Base-by-base conservation (phyloP, 2,888 invertebrate species). In the Entomobrya multifasciata region DNA sequence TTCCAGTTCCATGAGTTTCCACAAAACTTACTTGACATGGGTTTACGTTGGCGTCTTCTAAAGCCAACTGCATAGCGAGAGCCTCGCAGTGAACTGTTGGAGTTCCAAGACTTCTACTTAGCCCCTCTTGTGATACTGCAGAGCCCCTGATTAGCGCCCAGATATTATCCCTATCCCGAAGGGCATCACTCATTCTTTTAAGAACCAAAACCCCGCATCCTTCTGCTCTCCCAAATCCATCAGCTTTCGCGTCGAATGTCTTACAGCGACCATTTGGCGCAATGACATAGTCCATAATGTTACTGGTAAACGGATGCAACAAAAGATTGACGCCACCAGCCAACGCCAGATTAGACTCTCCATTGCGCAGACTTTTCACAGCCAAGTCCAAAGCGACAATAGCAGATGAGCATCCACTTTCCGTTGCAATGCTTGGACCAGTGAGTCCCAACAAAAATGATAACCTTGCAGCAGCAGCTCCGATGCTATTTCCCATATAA, bases 211-310 rank as follows among this genome's bases (percentile, higher is more conserved):
- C 55, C 4, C 76, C 85, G 27, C 72, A 72, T 0, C 88, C 88
- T 49, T 88, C 88, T 0, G 67, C 81, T 5, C 88, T 30, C 10
- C 84, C 89, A 81, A 87, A 89, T 20, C 89, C 88, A 60, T 88
- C 78, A 0, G 88, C 88, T 11, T 30, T 60, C 17, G 49, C 88
- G 67, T 88, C 88, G 55, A 88, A 88, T 5, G 88, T 81, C 47
- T 88, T 88, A 17, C 85, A 86, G 13, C 78, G 65, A 13, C 88
- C 88, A 41, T 88, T 83, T 1, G 83, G 81, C 36, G 92, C 92
- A 70, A 77, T 52, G 44, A 85, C 72, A 22, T 77, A 67, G 17
- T 47, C 41, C 77, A 88, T 81, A 13, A 65, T 57, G 25, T 49
- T 60, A 13, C 57, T 67, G 1, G 57, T 65, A 20, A 88, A 88